Base-by-base conservation (phyloP, 2,888 invertebrate species). In the Callyntrura guangdongensis region DNA sequence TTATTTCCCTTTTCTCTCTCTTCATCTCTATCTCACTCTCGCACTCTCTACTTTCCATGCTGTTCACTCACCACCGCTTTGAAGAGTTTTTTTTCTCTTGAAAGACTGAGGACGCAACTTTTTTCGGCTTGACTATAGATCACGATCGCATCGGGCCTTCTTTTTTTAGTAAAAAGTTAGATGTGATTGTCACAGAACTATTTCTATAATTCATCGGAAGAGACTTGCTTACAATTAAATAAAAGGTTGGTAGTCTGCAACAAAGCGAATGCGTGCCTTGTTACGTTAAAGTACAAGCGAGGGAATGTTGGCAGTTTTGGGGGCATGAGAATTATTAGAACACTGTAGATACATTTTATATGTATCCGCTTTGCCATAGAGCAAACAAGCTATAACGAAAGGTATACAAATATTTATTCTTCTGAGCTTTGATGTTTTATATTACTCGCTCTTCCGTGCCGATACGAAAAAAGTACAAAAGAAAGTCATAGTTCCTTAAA, bases 161-260 rank as follows among this genome's bases (percentile, higher is more conserved):
- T 56, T 45, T 36, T 47, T 27, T n/a, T 79, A 27, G 11, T 36
- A 74, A 69, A 81, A 59, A 82, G 72, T 72, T 83, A 79, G 72
- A 74, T 89, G 74, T 49, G 83, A 72, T 59, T 83, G 89, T 83
- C 86, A 91, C 86, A 69, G 27, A 82, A 86, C 86, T 74, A 77
- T 89, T 89, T 90, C 90, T 83, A 92, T 92, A 91, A 91, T 89
- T 92, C 89, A 92, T 92, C 86, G 79, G 69, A 82, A 89, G 69
- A 82, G 86, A 69, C 88, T 86, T 77, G 25, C 74, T 77, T 17
- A 89, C 87, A 87, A 87, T 87, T 87, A 87, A 87, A 69, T 87
- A 87, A 61, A 53, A 56, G 81, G 86, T 45, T 59, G 79, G n/a
- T 81, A 61, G 45, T 61, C 22, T 77, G 53, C 49, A 47, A 20